These are phyloP conservation scores for Coreius guichenoti DNA, from an alignment of 2,797 vertebrate genomes.

Conservation along the genomic window DNA sequence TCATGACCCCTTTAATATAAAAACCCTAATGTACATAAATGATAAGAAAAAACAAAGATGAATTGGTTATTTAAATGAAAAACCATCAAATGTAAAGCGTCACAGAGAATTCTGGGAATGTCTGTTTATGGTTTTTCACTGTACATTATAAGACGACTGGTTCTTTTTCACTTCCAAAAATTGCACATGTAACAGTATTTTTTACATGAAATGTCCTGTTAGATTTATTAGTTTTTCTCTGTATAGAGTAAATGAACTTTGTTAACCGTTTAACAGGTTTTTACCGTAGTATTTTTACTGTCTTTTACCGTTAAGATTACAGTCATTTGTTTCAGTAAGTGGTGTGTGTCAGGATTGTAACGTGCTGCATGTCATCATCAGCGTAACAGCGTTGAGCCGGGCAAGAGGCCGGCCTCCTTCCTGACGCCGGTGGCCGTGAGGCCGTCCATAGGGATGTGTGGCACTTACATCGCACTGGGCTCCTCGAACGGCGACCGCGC, in stretches of 20 bases:
- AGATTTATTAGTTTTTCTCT: not conserved
- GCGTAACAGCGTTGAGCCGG: conserved; percentile 86
- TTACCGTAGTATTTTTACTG: not conserved
- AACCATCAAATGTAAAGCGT: not conserved
- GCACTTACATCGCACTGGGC: conserved; percentile 91
- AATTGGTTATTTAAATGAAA: not conserved
- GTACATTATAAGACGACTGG: not conserved
- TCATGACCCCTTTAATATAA: no score
- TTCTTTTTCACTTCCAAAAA: not conserved
- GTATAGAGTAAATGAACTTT: not conserved
- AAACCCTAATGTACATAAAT: no score
- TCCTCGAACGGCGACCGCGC: conserved; percentile 89
- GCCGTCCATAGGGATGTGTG: conserved; percentile 89
- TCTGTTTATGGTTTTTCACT: not conserved
- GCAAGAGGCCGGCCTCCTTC: conserved; percentile 92
- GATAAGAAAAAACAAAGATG: no score
- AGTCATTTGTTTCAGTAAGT: not conserved
- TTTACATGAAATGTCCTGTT: not conserved
- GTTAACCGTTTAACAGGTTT: not conserved
- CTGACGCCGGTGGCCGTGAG: conserved; percentile 92
- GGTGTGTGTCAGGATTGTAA: not conserved
- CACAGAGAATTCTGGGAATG: not conserved
- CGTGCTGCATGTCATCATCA: conserved; percentile 65
- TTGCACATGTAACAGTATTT: no score
- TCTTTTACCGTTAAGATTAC: not conserved